phyloP scores from a whole-genome alignment of 2,113 vertebrate species.

The Bos indicus region DNA sequence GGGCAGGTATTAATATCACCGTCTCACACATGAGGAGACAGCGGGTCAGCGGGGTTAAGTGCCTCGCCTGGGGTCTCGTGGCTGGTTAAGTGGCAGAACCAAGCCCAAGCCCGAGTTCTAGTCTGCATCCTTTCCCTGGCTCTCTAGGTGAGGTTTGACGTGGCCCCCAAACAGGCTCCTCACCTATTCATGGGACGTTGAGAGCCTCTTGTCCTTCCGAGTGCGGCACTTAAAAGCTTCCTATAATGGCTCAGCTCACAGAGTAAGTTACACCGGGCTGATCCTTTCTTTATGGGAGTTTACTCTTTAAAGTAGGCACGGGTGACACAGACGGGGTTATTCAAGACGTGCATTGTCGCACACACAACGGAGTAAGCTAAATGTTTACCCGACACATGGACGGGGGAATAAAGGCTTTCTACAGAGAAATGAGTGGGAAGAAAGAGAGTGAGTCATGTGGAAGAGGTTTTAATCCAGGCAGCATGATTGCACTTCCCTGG shows the following conservation, averaged over 20 bases:
- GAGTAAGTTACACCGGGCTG: background rate
- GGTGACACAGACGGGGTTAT: background rate
- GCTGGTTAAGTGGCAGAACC: background rate
- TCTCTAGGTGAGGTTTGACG: background rate
- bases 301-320: background rate
- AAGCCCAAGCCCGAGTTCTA: background rate
- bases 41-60: background rate
- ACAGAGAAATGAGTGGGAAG: background rate
- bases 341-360: background rate
- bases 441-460: background rate
- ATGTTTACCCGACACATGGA: background rate
- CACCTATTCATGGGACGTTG: background rate
- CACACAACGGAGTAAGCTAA: background rate
- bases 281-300: background rate
- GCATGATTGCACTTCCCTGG: background rate
- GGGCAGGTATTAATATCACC: background rate
- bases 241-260: background rate
- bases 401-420: background rate
- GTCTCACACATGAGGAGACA: background rate
- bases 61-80: background rate
- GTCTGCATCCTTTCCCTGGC: background rate
- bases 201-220: conserved; percentile 54
- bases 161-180: conserved; percentile 18
- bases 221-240: background rate
- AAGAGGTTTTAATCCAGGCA: background rate